A percentile compares a stretch with the other conserved stretches of the same genome.
phyloP scores from a whole-genome alignment of 2,888 invertebrate species.

The Parapristionchus giblindavisi region DNA sequence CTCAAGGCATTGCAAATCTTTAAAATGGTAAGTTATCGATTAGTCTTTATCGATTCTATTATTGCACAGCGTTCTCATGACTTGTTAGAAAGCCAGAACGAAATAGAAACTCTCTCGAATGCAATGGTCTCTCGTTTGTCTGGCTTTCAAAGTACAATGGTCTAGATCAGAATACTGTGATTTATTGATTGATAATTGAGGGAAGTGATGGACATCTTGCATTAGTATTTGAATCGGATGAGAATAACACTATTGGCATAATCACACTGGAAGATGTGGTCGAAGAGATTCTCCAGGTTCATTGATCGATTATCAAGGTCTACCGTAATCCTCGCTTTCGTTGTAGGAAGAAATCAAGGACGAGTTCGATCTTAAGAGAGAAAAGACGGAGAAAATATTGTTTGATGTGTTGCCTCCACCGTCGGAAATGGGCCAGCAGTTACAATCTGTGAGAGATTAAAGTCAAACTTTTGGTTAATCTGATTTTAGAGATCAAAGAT shows the following conservation, averaged over 20 bases:
- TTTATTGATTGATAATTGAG: constrained; percentile 12
- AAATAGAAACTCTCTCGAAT: too few species aligned
- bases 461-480: too few species aligned
- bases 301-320: background rate
- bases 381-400: constrained; percentile 8
- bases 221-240: background rate
- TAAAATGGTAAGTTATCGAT: constrained; percentile 8
- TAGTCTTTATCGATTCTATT: background rate
- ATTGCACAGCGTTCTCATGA: too few species aligned
- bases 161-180: too few species aligned
- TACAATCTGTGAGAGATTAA: constrained; percentile 22
- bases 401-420: constrained; percentile 6
- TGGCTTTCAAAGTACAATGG: too few species aligned
- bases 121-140: too few species aligned
- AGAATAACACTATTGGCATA: constrained; percentile 13
- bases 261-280: constrained; percentile 36
- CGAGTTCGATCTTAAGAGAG: constrained; percentile 35
- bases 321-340: background rate
- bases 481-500: too few species aligned
- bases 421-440: background rate
- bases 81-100: too few species aligned
- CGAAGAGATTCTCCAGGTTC: constrained; percentile 37
- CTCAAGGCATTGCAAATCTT: constrained; percentile 22
- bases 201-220: constrained; percentile 32
- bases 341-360: constrained; percentile 36